phyloP scores from a whole-genome alignment of 2,888 invertebrate genomes.

The Helobdella robusta region DNA sequence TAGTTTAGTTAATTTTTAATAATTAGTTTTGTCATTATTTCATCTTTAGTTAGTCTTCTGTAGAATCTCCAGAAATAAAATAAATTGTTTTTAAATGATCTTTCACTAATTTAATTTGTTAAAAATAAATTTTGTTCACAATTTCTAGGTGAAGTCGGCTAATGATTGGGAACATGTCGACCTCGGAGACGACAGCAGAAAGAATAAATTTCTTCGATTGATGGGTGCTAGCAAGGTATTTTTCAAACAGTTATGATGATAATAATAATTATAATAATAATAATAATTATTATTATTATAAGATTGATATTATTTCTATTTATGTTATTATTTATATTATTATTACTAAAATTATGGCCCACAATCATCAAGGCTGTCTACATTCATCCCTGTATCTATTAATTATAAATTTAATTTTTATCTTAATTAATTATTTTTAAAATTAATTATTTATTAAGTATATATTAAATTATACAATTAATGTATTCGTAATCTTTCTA shows the following conservation, averaged over 20 bases:
- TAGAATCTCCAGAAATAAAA: no score
- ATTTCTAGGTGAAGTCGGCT: no score
- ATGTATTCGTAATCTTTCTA: not conserved
- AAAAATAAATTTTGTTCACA: no score
- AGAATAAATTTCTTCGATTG: slow-evolving; percentile 46
- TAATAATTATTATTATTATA: not conserved
- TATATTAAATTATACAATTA: not conserved
- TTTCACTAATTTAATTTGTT: no score
- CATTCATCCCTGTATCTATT: not conserved
- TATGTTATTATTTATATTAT: no score
- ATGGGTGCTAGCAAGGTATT: slow-evolving; percentile 49
- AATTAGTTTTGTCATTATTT: no score
- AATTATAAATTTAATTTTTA: not conserved
- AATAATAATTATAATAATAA: not conserved
- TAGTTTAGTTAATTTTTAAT: no score
- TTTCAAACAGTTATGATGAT: no score
- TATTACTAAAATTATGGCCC: not conserved
- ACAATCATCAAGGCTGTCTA: not conserved
- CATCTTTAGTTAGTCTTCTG: no score
- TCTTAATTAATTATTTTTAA: not conserved
- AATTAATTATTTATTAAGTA: not conserved
- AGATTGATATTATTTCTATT: not conserved
- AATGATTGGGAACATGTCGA: slow-evolving; percentile 49
- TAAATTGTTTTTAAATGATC: no score
- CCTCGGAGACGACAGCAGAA: slow-evolving; percentile 45